Percentiles rank a stretch among this genome's conserved stretches.
Conservation (phyloP, 2,113 vertebrate species). For the Sturnira hondurensis region DNA sequence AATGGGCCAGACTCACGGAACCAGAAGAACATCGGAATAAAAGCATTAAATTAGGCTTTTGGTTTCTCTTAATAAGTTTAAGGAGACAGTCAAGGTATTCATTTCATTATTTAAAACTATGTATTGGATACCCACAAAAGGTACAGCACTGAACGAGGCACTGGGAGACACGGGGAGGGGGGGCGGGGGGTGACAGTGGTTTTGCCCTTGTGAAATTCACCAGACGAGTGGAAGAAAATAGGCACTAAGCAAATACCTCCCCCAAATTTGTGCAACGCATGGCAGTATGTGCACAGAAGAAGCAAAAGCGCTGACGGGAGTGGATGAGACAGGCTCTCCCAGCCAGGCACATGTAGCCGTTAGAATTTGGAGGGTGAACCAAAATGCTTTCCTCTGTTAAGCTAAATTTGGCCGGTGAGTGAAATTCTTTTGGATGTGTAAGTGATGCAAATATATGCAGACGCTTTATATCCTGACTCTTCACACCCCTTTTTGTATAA, state of each 20-base stretch:
- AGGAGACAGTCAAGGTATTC: not conserved
- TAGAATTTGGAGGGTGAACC: slow-evolving; percentile 2
- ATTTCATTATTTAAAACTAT: not conserved
- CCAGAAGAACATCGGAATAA: not conserved
- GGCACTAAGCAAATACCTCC: not conserved
- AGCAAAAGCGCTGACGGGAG: not conserved
- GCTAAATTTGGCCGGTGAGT: slow-evolving; percentile 58
- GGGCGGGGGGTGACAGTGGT: not conserved
- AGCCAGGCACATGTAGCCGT: not conserved
- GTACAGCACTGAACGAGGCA: not conserved
- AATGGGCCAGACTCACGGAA: not conserved
- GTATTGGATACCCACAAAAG: not conserved
- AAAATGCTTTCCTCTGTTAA: slow-evolving; percentile 38
- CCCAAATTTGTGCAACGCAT: not conserved
- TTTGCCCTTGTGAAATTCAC: not conserved
- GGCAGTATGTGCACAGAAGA: not conserved
- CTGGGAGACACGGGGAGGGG: not conserved
- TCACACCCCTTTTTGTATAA: slow-evolving; percentile 46
- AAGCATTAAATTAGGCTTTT: not conserved
- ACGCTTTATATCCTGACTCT: slow-evolving; percentile 55
- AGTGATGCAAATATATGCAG: slow-evolving; percentile 42
- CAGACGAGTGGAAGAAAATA: not conserved
- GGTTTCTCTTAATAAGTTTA: not conserved
- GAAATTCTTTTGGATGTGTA: slow-evolving; percentile 35
- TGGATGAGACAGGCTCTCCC: not conserved